phyloP scores from a whole-genome alignment of 1,140 invertebrate species.

The Yoshiicerus persimilis region DNA sequence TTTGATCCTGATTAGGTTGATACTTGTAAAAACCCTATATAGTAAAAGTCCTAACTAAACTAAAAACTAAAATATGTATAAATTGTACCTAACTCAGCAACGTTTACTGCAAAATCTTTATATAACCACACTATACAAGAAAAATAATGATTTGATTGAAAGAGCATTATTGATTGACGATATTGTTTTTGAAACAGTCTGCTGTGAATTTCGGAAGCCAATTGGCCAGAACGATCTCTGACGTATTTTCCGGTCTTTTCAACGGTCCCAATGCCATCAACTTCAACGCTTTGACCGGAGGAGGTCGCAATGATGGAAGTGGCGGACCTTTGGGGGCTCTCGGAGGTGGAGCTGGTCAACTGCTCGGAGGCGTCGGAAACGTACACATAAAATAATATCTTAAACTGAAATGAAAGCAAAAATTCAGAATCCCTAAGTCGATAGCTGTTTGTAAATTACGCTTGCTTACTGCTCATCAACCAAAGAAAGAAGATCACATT shows the following conservation, averaged over 20 bases:
- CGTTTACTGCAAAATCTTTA: neutral
- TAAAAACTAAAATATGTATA: too few species aligned
- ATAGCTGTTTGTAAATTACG: neutral
- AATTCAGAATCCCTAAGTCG: constrained; percentile 2
- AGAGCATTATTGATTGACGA: neutral
- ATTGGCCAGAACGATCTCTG: constrained; percentile 44
- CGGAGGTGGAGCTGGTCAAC: constrained; percentile 28
- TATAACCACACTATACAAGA: neutral
- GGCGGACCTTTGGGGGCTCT: neutral
- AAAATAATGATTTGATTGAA: neutral
- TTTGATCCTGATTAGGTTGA: too few species aligned
- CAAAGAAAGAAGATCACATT: neutral
- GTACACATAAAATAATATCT: constrained; percentile 32
- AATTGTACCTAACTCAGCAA: neutral
- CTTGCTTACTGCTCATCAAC: neutral
- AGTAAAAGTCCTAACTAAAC: too few species aligned
- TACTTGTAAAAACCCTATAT: too few species aligned
- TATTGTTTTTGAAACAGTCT: constrained; percentile 35
- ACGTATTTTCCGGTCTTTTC: constrained; percentile 46
- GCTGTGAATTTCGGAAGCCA: constrained; percentile 47
- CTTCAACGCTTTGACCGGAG: constrained; percentile 33
- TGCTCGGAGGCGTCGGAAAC: constrained; percentile 48
- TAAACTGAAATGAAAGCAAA: neutral
- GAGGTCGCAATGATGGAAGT: neutral
- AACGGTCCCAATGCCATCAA: constrained; percentile 43